Percentiles rank a stretch among this genome's conserved stretches.
phyloP scores from a whole-genome alignment of 2,888 invertebrate genomes.

The Biston betularia region DNA sequence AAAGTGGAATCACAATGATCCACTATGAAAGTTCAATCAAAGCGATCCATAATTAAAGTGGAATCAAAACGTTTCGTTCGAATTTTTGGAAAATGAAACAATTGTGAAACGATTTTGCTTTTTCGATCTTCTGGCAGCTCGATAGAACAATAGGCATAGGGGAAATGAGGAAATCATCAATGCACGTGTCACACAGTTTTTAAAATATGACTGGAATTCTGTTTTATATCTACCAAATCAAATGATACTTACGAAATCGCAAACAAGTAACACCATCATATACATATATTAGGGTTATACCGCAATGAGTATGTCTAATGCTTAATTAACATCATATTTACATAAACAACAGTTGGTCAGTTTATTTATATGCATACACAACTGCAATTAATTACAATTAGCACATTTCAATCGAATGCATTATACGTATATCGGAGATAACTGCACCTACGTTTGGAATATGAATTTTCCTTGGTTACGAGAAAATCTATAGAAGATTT shows the following conservation, averaged over 20 bases:
- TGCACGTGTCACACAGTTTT: too few species aligned
- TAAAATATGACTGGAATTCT: neutral
- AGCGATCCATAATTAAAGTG: too few species aligned
- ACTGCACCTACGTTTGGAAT: constrained; percentile 41
- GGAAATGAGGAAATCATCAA: too few species aligned
- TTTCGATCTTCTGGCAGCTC: too few species aligned
- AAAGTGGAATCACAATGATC: too few species aligned
- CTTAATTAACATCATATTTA: constrained; percentile 14
- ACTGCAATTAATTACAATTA: constrained; percentile 40
- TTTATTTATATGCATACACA: constrained; percentile 31
- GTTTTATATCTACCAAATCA: neutral
- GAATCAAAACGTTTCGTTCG: too few species aligned
- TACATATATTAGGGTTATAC: constrained; percentile 5
- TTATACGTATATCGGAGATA: constrained; percentile 43
- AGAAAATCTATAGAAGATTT: constrained; percentile 7
- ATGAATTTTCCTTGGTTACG: constrained; percentile 24
- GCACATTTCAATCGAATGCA: constrained; percentile 37
- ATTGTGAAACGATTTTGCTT: too few species aligned
- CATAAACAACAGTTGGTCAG: constrained; percentile 17
- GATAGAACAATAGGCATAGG: too few species aligned
- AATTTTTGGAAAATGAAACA: too few species aligned
- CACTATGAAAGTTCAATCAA: too few species aligned
- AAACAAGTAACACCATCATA: constrained; percentile 12
- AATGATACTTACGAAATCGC: neutral
- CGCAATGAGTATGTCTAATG: constrained; percentile 5